phyloP scores from a whole-genome alignment of 1,140 invertebrate genomes.

The Brachionus sp. region DNA sequence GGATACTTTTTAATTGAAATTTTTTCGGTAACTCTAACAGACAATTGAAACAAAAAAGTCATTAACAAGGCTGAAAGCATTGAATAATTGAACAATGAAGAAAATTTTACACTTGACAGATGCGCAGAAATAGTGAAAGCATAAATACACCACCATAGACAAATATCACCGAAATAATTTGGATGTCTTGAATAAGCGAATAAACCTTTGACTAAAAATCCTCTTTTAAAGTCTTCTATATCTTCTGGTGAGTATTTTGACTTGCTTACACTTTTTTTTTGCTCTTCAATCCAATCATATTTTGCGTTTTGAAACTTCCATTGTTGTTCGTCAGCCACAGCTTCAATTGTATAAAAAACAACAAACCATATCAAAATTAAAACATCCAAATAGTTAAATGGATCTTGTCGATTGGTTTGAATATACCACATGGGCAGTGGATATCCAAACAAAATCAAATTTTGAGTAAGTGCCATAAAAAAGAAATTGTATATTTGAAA shows the following conservation, averaged over 20 bases:
- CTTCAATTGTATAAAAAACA: conserved; percentile 20
- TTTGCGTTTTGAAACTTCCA: conserved; percentile 36
- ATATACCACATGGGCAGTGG: conserved; percentile 32
- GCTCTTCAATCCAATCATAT: neutral
- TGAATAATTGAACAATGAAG: conserved; percentile 21
- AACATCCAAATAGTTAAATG: conserved; percentile 2
- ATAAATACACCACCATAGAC: conserved; percentile 42
- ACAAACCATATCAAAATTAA: neutral
- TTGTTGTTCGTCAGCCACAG: conserved; percentile 35
- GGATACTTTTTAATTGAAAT: conserved; percentile 8
- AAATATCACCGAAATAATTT: conserved; percentile 39
- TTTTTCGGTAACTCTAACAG: conserved; percentile 12
- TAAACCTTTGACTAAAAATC: neutral
- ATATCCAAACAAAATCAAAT: conserved; percentile 31
- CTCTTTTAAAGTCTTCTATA: conserved; percentile 38
- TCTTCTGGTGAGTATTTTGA: conserved; percentile 4
- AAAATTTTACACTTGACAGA: neutral
- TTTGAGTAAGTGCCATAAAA: conserved; percentile 34
- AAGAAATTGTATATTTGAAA: conserved; percentile 35
- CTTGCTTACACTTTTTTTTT: neutral
- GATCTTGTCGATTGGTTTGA: conserved; percentile 7
- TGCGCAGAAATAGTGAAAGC: conserved; percentile 14
- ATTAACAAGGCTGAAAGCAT: conserved; percentile 37
- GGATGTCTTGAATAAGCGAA: conserved; percentile 39
- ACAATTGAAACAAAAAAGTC: conserved; percentile 14